Percentiles rank a stretch among this genome's conserved stretches.
Conservation (phyloP, 2,113 vertebrate species). For the Grus americana region DNA sequence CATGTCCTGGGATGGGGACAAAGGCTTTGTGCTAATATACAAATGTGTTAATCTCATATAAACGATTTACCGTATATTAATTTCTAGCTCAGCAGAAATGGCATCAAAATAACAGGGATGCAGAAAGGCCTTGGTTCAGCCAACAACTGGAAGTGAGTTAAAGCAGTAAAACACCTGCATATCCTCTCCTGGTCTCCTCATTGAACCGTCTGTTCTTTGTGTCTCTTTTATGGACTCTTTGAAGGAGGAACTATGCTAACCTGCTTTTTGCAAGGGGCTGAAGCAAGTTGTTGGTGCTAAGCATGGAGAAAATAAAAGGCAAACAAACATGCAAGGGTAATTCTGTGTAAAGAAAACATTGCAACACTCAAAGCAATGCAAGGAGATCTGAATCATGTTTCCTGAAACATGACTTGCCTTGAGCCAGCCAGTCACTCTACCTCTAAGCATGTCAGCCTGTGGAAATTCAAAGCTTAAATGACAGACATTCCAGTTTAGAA, state of each 20-base stretch:
- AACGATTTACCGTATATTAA: neutral
- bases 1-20: fast-evolving
- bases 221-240: neutral
- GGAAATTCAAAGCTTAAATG: neutral
- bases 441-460: neutral
- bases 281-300: neutral
- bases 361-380: neutral
- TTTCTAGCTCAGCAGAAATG: neutral
- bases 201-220: neutral
- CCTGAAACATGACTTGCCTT: neutral
- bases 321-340: neutral
- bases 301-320: neutral
- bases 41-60: neutral
- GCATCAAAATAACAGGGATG: neutral
- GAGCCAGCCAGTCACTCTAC: neutral
- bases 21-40: neutral
- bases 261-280: neutral
- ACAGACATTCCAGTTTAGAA: neutral
- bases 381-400: neutral
- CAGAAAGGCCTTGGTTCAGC: neutral
- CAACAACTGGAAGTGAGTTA: neutral
- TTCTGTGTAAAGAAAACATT: neutral
- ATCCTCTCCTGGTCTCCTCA: neutral
- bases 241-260: neutral
- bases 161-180: neutral